phyloP scores from a whole-genome alignment of 1,140 invertebrate species.

The Campoletis sonorensis region DNA sequence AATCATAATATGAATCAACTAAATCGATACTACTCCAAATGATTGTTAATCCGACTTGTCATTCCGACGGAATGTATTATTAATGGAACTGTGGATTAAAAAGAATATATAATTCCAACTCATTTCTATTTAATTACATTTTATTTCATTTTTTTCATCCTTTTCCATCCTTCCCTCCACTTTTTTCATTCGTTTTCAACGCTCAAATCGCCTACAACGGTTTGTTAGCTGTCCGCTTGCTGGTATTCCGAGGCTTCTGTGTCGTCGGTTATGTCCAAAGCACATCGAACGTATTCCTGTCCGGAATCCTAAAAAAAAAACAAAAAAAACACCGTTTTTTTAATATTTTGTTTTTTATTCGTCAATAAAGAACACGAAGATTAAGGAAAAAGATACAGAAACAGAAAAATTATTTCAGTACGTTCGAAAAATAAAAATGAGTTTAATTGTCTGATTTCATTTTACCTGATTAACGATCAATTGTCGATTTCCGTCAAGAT shows the following conservation, averaged over 20 bases:
- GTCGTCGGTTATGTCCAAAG: constrained; percentile 60
- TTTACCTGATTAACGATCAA: constrained; percentile 70
- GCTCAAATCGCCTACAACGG: not conserved
- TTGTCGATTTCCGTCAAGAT: constrained; percentile 67
- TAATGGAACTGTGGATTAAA: constrained; percentile 2
- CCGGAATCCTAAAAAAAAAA: constrained; percentile 57
- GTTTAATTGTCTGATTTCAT: not conserved
- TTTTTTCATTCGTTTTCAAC: not conserved
- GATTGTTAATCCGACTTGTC: not conserved
- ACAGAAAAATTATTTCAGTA: not conserved
- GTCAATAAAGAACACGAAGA: too few species aligned
- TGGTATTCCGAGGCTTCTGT: constrained; percentile 58
- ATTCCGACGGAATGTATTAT: constrained; percentile 6
- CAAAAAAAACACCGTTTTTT: not conserved
- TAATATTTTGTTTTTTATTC: too few species aligned
- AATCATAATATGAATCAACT: not conserved
- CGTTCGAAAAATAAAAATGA: not conserved
- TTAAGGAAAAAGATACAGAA: not conserved
- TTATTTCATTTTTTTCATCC: not conserved
- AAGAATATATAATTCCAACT: constrained; percentile 20
- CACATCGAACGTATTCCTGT: constrained; percentile 64
- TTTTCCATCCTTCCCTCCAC: too few species aligned
- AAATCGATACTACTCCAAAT: not conserved
- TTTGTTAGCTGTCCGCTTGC: constrained; percentile 59
- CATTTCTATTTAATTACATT: constrained; percentile 27